phyloP scores from a whole-genome alignment of 2,113 vertebrate species.

The Haplochromis burtoni region DNA sequence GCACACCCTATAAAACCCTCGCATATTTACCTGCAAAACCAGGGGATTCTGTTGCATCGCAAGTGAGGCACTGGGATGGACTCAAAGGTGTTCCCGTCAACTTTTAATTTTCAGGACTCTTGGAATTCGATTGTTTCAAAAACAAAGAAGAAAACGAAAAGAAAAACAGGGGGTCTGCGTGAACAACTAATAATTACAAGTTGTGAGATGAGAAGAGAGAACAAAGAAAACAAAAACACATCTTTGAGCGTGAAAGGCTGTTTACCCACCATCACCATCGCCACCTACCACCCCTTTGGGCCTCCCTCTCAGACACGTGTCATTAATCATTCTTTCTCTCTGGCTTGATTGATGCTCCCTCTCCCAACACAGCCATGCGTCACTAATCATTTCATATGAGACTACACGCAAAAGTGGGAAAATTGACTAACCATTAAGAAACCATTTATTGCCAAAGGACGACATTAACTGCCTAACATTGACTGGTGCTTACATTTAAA shows the following conservation, averaged over 20 bases:
- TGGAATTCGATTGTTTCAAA: neutral
- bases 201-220: neutral
- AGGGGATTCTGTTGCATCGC: neutral
- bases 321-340: constrained; percentile 53
- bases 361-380: constrained; percentile 46
- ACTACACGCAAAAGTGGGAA: constrained; percentile 34
- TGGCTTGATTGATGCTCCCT: constrained; percentile 55
- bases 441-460: constrained; percentile 50
- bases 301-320: constrained; percentile 32
- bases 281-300: neutral
- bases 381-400: constrained; percentile 65
- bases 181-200: neutral
- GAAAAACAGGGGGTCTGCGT: neutral
- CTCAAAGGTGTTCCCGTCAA: neutral
- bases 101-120: neutral
- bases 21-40: neutral
- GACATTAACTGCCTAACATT: constrained; percentile 39
- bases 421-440: constrained; percentile 62
- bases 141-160: neutral
- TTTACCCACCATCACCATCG: neutral
- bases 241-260: constrained; percentile 15
- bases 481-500: constrained; percentile 42
- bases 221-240: constrained; percentile 15
- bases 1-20: neutral
- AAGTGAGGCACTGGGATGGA: neutral